Evolutionary conservation across 2,888 invertebrate species (phyloP).

Genomic region (Clostera curtula): DNA sequence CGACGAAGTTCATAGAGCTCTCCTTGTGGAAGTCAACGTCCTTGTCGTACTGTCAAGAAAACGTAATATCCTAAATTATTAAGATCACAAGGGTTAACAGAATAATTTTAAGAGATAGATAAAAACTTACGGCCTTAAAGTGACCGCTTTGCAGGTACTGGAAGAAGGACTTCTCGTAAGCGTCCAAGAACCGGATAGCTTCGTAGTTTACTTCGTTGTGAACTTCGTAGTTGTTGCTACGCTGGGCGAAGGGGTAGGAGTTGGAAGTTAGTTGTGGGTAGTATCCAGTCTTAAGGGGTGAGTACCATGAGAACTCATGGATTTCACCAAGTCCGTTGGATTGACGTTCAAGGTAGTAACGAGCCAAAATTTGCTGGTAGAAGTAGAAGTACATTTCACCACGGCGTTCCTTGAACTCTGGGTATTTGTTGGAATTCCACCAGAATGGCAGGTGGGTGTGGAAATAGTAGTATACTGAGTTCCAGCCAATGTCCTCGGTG

Average conservation of each 20-base stretch:
- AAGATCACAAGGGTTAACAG: no score
- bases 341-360: conserved; percentile 81
- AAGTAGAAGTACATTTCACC: conserved; percentile 79
- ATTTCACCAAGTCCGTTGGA: conserved; percentile 78
- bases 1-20: conserved; percentile 72
- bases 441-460: conserved; percentile 78
- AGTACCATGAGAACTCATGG: conserved; percentile 77
- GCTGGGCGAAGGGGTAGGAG: conserved; percentile 66
- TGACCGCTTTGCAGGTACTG: conserved; percentile 70
- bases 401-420: conserved; percentile 68
- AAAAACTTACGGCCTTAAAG: conserved; percentile 70
- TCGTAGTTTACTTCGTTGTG: conserved; percentile 64
- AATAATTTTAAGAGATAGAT: no score
- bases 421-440: conserved; percentile 70
- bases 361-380: conserved; percentile 79
- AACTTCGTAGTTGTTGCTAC: conserved; percentile 76
- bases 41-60: conserved; percentile 42
- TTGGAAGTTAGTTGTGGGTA: conserved; percentile 28
- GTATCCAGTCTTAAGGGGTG: conserved; percentile 64
- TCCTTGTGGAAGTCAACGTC: conserved; percentile 44
- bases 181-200: conserved; percentile 69
- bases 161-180: conserved; percentile 72
- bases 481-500: conserved; percentile 81
- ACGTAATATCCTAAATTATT: neutral
- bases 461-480: conserved; percentile 79